phyloP scores from a whole-genome alignment of 2,113 vertebrate genomes.

The Menidia beryllina region DNA sequence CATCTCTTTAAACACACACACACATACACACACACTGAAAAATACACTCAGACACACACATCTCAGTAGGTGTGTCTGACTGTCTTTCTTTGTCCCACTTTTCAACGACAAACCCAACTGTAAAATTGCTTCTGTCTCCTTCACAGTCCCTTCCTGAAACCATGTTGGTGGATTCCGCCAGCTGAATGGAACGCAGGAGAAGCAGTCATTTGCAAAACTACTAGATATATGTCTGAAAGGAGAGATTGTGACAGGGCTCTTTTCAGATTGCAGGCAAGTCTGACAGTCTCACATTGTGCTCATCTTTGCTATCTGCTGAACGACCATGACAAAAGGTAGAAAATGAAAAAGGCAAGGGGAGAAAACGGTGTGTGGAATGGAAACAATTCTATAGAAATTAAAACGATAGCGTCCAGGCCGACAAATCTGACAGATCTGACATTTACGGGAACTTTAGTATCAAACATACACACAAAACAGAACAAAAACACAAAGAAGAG shows the following conservation, averaged over 20 bases:
- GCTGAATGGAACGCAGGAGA: slow-evolving; percentile 5
- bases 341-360: background rate
- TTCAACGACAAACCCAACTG: slow-evolving; percentile 1
- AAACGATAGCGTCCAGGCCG: slow-evolving; percentile 5
- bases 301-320: slow-evolving; percentile 15
- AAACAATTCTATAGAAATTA: slow-evolving; percentile 23
- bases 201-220: slow-evolving; percentile 29
- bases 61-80: too few relatives aligned
- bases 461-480: background rate
- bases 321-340: slow-evolving; percentile 6
- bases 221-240: slow-evolving; percentile 51
- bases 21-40: slow-evolving; percentile 6
- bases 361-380: background rate
- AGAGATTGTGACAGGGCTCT: slow-evolving; percentile 55
- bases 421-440: slow-evolving; percentile 11
- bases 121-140: slow-evolving; percentile 4
- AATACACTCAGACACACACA: too few relatives aligned
- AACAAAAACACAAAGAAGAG: slow-evolving; percentile 18
- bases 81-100: slow-evolving; percentile 2
- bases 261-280: slow-evolving; percentile 39
- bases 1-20: slow-evolving; percentile 8
- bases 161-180: slow-evolving; percentile 30
- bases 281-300: slow-evolving; percentile 43
- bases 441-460: background rate
- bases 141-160: slow-evolving; percentile 29